Conservation (phyloP, 1,140 invertebrate genomes). For the Zaprionus gabonicus region DNA sequence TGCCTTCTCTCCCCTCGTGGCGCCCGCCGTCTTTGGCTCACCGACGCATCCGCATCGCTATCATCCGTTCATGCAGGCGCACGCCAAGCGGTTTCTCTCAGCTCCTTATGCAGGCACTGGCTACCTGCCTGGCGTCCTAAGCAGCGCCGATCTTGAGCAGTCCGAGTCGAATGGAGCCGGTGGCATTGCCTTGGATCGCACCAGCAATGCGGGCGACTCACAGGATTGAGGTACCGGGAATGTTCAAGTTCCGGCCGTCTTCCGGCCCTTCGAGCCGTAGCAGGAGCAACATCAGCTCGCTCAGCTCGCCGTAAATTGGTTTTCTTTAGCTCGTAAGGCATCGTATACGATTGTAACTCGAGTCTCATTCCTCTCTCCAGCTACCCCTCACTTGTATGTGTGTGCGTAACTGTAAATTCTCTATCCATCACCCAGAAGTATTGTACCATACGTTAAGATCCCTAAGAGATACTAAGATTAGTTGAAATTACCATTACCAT, state of each 20-base stretch:
- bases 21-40: conserved; percentile 85
- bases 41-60: conserved; percentile 84
- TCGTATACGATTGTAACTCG: conserved; percentile 14
- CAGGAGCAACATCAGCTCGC: too few relatives aligned
- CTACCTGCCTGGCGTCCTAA: conserved; percentile 91
- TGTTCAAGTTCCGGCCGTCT: conserved; percentile 48
- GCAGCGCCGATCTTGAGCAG: conserved; percentile 85
- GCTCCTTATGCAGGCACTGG: conserved; percentile 92
- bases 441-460: conserved; percentile 75
- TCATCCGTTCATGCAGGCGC: conserved; percentile 85
- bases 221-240: conserved; percentile 65
- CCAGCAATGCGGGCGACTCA: conserved; percentile 61
- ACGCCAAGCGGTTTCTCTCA: conserved; percentile 89
- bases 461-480: conserved; percentile 60
- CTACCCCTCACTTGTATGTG: conserved; percentile 10
- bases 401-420: conserved; percentile 58
- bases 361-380: conserved; percentile 9
- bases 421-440: conserved; percentile 61
- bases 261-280: conserved; percentile 68
- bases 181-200: conserved; percentile 56
- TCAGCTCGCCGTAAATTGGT: background rate
- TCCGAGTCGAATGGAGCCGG: conserved; percentile 74
- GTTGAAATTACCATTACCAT: conserved; percentile 59
- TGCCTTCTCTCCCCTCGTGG: conserved; percentile 89
- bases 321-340: conserved; percentile 42